Base-by-base conservation (phyloP, 2,888 invertebrate genomes). In the Rugalucina vietnamica region DNA sequence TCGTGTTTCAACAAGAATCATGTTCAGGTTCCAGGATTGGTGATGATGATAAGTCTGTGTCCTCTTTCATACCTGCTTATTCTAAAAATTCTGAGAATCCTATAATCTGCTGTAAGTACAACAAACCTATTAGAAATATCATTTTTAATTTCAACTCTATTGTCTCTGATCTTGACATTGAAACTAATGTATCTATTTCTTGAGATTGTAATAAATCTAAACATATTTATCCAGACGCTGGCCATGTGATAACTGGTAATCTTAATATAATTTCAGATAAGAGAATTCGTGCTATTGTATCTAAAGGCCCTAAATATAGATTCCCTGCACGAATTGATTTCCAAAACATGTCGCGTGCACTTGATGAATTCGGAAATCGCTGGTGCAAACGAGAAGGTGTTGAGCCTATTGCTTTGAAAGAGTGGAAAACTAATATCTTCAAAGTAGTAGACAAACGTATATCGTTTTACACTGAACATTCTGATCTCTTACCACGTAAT, bases 261-360 rank as follows among this genome's bases (percentile, higher is more conserved):
- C 34, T 65, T 4, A 34, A 65, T 18, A 29, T 65, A 14, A 65
- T 3, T 34, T 29, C 65, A 12, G 32, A 34, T 34, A 1, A 21
- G 21, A 65, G 65, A 65, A 34, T 32, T 65, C 32, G 34, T 10
- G 21, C 32, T 3, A 32, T 34, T 18, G 34, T 65, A 34, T 65
- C 65, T 65, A 65, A 65, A 18, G 65, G 65, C 21, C 65, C 65
- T 10, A 65, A 65, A 65, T 65, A 65, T 18, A 65, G 65, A 65
- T 65, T 34, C 10, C 65, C 32, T 34, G 3, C 32, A 18, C 12
- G 24, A 21, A 65, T n/a, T n/a, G n/a, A n/a, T n/a, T n/a, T n/a
- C n/a, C n/a, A 60, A 60, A 32, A 60, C 27, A 60, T 60, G 29
- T 27, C 29, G 10, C 10, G 4, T 60, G 24, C 60, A 29, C 29